phyloP scores from a whole-genome alignment of 2,113 vertebrate genomes.

The Balaenoptera acutorostrata region DNA sequence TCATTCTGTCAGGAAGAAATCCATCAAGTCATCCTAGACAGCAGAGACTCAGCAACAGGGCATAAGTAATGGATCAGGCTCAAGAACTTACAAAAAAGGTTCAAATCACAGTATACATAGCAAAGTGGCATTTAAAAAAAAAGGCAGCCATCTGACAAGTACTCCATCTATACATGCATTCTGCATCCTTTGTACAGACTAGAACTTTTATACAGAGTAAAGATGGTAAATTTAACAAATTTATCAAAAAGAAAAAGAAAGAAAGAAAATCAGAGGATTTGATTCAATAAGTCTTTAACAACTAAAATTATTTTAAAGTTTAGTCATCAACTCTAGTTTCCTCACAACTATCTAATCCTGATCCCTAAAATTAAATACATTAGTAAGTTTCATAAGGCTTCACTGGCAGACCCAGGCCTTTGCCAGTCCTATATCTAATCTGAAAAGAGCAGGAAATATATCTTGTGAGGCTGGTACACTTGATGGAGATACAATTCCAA shows the following conservation, averaged over 20 bases:
- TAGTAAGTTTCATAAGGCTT: background rate
- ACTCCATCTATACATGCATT: background rate
- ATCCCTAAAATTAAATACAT: background rate
- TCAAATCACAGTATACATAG: background rate
- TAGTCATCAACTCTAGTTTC: background rate
- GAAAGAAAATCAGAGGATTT: background rate
- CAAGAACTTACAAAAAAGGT: slow-evolving; percentile 7
- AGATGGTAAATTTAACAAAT: background rate
- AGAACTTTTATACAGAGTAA: background rate
- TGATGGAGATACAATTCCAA: background rate
- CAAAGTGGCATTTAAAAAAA: background rate
- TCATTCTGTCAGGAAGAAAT: slow-evolving; percentile 42
- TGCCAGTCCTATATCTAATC: background rate
- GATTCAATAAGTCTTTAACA: background rate
- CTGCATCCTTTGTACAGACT: background rate
- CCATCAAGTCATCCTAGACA: background rate
- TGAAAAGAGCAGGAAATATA: background rate
- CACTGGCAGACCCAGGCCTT: background rate
- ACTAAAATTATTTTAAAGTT: slow-evolving; percentile 20
- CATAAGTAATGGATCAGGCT: slow-evolving; percentile 27
- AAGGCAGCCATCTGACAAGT: background rate
- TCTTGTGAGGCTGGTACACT: background rate
- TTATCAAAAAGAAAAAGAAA: background rate
- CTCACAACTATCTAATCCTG: background rate
- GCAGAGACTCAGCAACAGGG: background rate